These are phyloP conservation scores for Ganaspis brasiliensis DNA, from an alignment of 2,888 invertebrate genomes.

Conservation along the genomic window DNA sequence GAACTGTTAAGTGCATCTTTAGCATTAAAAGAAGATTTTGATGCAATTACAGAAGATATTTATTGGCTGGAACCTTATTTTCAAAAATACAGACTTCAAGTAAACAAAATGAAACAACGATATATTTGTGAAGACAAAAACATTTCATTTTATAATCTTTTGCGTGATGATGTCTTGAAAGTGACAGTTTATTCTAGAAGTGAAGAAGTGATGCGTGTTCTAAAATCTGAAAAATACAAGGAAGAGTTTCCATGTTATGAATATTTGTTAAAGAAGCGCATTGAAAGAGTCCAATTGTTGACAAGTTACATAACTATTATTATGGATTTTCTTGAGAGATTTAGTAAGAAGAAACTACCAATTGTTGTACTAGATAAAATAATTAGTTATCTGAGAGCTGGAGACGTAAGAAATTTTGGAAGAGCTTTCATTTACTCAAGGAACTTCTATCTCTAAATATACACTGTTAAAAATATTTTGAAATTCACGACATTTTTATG, in stretches of 20 bases:
- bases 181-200: neutral
- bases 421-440: neutral
- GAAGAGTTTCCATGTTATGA: neutral
- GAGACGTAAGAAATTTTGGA: conserved; percentile 3
- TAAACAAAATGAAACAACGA: neutral
- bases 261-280: conserved; percentile 14
- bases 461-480: no score
- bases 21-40: neutral
- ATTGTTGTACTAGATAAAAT: neutral
- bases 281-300: neutral
- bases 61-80: neutral
- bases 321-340: neutral
- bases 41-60: neutral
- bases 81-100: neutral
- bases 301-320: neutral
- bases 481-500: no score
- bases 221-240: neutral
- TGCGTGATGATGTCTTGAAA: neutral
- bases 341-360: neutral
- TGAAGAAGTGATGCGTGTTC: neutral
- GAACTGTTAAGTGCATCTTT: neutral
- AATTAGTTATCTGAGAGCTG: neutral
- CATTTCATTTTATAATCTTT: neutral
- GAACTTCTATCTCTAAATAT: no score
- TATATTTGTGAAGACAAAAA: neutral